These are phyloP conservation scores for Clarias gariepinus DNA, from an alignment of 2,113 vertebrate genomes.

Conservation along the genomic window DNA sequence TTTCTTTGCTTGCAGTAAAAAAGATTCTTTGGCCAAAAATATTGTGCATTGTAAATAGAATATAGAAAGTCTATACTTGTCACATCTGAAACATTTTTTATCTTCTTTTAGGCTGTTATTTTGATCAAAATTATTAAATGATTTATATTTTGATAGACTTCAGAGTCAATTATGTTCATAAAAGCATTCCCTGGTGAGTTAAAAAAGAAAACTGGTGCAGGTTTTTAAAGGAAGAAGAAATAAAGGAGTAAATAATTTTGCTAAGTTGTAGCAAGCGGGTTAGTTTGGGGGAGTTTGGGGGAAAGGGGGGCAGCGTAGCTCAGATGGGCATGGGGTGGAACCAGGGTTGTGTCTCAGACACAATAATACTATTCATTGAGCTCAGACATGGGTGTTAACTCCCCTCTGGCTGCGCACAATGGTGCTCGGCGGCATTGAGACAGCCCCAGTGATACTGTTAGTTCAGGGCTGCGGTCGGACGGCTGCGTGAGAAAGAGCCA, in stretches of 20 bases:
- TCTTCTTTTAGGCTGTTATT: slow-evolving; percentile 61
- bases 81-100: neutral
- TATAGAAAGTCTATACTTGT: slow-evolving; percentile 36
- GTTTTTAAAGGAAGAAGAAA: slow-evolving; percentile 32
- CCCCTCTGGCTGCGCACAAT: slow-evolving; percentile 84
- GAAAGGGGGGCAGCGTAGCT: slow-evolving; percentile 46
- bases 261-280: slow-evolving; percentile 51
- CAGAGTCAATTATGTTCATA: slow-evolving; percentile 65
- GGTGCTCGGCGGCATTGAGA: slow-evolving; percentile 74
- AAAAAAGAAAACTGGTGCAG: slow-evolving; percentile 57
- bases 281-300: slow-evolving; percentile 49
- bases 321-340: slow-evolving; percentile 60
- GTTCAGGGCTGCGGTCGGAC: slow-evolving; percentile 75
- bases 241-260: slow-evolving; percentile 10
- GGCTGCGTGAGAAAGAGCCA: slow-evolving; percentile 73
- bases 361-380: slow-evolving; percentile 85
- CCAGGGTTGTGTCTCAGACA: slow-evolving; percentile 78
- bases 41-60: slow-evolving; percentile 53
- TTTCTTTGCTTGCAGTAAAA: slow-evolving; percentile 57
- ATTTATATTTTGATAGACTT: slow-evolving; percentile 68
- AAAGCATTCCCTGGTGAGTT: slow-evolving; percentile 1
- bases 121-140: slow-evolving; percentile 69
- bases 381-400: slow-evolving; percentile 81
- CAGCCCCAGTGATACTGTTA: slow-evolving; percentile 80
- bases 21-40: slow-evolving; percentile 48